A percentile compares a stretch with the other conserved stretches of the same genome.
Evolutionary conservation across 2,113 vertebrate species (phyloP).

Genomic region (Alaudala cheleensis): DNA sequence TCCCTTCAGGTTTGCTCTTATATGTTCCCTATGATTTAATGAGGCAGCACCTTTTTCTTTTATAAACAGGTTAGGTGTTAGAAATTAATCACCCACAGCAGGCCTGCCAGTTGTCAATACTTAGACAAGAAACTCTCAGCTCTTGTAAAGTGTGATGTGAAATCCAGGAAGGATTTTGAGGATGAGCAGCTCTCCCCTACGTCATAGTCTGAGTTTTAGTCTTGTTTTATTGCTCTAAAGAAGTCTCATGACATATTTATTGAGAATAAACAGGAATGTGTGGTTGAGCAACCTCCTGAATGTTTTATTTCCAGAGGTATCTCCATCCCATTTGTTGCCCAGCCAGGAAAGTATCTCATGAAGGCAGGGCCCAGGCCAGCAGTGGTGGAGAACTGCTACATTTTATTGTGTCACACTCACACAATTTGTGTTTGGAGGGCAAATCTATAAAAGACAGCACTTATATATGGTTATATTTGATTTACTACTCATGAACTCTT

Average conservation of each 20-base stretch:
- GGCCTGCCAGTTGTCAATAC: neutral
- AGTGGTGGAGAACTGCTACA: neutral
- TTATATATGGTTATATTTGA: neutral
- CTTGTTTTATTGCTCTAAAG: neutral
- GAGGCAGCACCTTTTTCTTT: neutral
- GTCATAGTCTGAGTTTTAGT: neutral
- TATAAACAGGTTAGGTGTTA: neutral
- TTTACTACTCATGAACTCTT: neutral
- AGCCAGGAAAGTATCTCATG: neutral
- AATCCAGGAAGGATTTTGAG: neutral
- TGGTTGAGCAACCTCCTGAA: neutral
- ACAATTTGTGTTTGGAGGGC: neutral
- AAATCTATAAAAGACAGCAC: neutral
- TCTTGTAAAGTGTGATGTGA: neutral
- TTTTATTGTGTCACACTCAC: neutral
- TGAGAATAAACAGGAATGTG: neutral
- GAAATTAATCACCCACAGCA: neutral
- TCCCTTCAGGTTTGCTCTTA: neutral
- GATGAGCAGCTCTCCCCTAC: neutral
- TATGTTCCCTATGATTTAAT: neutral
- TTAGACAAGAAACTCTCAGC: neutral
- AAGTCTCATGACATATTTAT: neutral
- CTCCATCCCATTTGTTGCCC: neutral
- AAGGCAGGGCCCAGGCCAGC: neutral
- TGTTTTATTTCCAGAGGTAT: neutral